phyloP scores from a whole-genome alignment of 2,113 vertebrate species.

The Lophius piscatorius region DNA sequence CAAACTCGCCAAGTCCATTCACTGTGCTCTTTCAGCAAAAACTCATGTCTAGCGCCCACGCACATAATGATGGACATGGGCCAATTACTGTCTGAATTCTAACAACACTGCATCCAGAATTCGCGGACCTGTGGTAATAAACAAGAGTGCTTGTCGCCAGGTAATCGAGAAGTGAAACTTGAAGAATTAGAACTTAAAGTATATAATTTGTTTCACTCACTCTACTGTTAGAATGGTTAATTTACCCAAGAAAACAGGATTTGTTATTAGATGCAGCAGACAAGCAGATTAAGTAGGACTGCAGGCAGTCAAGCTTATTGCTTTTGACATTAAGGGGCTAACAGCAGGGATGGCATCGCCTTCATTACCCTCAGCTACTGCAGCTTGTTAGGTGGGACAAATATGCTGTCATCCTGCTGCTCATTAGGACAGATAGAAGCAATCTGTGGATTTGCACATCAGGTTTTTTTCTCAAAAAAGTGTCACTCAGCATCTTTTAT shows the following conservation, averaged over 20 bases:
- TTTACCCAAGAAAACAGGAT: background rate
- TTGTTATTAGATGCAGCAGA: background rate
- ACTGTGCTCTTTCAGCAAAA: no score
- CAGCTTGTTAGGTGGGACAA: slow-evolving; percentile 23
- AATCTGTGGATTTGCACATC: slow-evolving; percentile 3
- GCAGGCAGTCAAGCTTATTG: slow-evolving; percentile 4
- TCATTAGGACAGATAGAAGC: slow-evolving; percentile 14
- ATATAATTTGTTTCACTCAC: background rate
- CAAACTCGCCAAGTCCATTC: no score
- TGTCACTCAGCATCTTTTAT: slow-evolving; percentile 10
- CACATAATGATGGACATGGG: no score
- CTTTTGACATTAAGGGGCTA: slow-evolving; percentile 33
- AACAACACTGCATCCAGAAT: background rate
- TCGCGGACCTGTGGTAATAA: background rate
- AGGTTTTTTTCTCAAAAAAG: slow-evolving; percentile 35
- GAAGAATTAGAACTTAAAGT: no score
- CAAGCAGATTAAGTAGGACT: background rate
- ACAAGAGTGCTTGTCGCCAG: background rate
- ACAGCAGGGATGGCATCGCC: slow-evolving; percentile 4
- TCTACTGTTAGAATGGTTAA: no score
- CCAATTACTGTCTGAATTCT: no score
- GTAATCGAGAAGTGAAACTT: no score
- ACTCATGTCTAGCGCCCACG: no score
- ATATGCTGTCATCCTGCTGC: slow-evolving; percentile 32
- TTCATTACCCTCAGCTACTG: slow-evolving; percentile 21